Conservation (phyloP, 1,140 invertebrate genomes). For the Bombus polaris region DNA sequence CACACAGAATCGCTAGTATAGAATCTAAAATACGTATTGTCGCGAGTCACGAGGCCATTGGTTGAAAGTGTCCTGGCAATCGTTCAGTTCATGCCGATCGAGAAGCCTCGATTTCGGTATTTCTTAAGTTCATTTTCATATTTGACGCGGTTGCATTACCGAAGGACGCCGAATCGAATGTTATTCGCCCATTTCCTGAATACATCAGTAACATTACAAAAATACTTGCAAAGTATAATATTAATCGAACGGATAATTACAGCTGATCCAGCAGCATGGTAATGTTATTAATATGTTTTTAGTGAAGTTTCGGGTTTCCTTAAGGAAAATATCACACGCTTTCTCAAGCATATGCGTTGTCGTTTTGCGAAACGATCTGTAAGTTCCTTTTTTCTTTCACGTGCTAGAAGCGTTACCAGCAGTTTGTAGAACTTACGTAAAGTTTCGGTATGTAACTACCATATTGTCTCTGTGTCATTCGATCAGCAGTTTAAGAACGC, state of each 20-base stretch:
- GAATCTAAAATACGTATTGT: constrained; percentile 55
- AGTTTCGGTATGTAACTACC: constrained; percentile 38
- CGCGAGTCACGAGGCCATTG: constrained; percentile 10
- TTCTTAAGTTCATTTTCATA: constrained; percentile 27
- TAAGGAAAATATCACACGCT: background rate
- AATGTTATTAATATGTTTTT: constrained; percentile 8
- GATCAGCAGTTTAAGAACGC: constrained; percentile 75
- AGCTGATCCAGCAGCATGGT: constrained; percentile 56
- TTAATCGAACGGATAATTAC: constrained; percentile 8
- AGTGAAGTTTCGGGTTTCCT: background rate
- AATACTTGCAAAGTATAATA: constrained; percentile 23
- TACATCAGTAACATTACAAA: constrained; percentile 34
- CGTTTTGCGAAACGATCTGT: constrained; percentile 9
- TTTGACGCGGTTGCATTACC: constrained; percentile 7
- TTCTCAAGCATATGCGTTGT: background rate
- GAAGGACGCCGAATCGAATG: constrained; percentile 5
- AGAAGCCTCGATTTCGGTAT: constrained; percentile 7
- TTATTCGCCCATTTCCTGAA: background rate
- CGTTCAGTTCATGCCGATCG: background rate
- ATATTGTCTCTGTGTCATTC: constrained; percentile 79
- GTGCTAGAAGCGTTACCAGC: background rate
- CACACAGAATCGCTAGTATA: background rate
- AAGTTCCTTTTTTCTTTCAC: background rate
- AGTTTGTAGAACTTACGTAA: constrained; percentile 11
- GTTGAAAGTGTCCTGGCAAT: background rate